Evolutionary conservation across 2,113 vertebrate species (phyloP).

Genomic region (Thinocorus orbignyianus): DNA sequence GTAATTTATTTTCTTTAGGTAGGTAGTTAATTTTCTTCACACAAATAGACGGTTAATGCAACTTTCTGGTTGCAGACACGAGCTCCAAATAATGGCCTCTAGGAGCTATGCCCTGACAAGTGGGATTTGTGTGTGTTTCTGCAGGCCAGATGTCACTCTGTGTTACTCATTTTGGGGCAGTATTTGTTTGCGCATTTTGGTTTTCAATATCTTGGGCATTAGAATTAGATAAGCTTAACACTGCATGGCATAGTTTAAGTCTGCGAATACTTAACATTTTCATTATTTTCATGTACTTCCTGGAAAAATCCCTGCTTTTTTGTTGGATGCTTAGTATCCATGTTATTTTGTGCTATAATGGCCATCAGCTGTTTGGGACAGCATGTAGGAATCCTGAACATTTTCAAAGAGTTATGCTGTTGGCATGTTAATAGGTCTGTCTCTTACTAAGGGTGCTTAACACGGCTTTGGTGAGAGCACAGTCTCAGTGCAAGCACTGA

Average conservation of each 20-base stretch:
- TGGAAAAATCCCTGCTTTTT: background rate
- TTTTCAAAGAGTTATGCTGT: background rate
- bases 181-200: background rate
- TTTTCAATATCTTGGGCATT: background rate
- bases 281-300: background rate
- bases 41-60: background rate
- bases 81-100: background rate
- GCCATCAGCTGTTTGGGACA: background rate
- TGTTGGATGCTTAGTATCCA: background rate
- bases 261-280: background rate
- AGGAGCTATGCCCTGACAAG: background rate
- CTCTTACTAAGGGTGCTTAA: background rate
- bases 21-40: background rate
- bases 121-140: background rate
- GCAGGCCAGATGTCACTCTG: background rate
- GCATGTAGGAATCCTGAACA: background rate
- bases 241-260: background rate
- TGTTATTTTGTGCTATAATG: background rate
- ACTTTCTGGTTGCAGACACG: background rate
- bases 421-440: background rate
- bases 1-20: background rate
- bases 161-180: background rate
- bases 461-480: background rate
- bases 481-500: background rate
- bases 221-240: background rate